Base-by-base conservation (phyloP, 2,888 invertebrate species). In the Conus canariensis region DNA sequence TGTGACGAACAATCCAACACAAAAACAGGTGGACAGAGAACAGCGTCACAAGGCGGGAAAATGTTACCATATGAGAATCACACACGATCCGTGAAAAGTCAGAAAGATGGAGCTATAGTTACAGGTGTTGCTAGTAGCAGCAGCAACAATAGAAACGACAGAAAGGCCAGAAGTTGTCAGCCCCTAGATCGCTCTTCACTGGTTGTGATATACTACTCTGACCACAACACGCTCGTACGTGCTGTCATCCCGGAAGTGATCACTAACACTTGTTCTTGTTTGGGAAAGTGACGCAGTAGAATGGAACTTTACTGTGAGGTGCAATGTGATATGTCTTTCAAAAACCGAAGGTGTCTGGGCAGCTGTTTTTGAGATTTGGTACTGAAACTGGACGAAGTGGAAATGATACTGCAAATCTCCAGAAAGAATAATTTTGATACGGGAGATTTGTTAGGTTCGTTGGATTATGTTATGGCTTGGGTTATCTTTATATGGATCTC, bases 141-240 rank as follows among this genome's bases (percentile, higher is more conserved):
- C 9, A 22, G 82, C 8, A 45, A 30, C 25, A 60, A 45, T 0
- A 45, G 45, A 45, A 3, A 45, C 45, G 67, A 83, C 67, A 8
- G 45, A 14, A 67, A 80, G 16, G 45, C 30, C 25, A 45, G 25
- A n/a, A 22, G 58, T n/a, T 89, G 89, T 59, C 74, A 85, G 67
- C 74, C 89, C 7, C 45, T 1, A 12, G 59, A 59, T 25, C n/a
- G 25, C 30, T 85, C 89, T 25, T 30, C 89, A 10, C 25, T 89
- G 30, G 58, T 56, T 6, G 64, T 89, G 89, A 16, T 85, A 58
- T 89, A 89, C 85, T 85, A 85, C n/a, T n/a, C 56, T 19, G 89
- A 89, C 10, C 16, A 19, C 19, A 89, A 67, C 74, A 74, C 74
- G 12, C 74, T 89, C 30, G n/a, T 19, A 4, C 85, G 58, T 16